Base-by-base conservation (phyloP, 2,797 vertebrate species). In the Thunnus albacares region DNA sequence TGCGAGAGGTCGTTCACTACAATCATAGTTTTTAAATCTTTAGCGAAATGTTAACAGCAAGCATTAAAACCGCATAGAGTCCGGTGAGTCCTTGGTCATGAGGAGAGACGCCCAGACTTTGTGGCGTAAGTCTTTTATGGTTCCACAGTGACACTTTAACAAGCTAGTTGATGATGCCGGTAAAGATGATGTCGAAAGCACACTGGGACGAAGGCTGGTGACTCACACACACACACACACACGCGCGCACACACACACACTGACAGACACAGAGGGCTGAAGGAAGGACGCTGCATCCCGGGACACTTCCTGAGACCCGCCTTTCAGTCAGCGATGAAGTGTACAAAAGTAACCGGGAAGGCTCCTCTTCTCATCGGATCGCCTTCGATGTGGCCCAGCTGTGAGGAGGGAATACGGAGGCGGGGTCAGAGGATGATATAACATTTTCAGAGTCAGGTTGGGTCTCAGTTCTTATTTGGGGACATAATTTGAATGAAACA, bases 351-450 rank as follows among this genome's bases (percentile, higher is more conserved):
- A 26, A 99, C 98, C 0, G 98, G 98, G 80, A 99, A 99, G 3
- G 97, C 98, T 83, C 98, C 98, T 94, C 97, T 96, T 80, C 97
- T 97, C 83, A 95, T 92, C 2, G 97, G 97, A 9, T 99, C 98
- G 18, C 98, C 97, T 51, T 99, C 98, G n/a, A 99, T 97, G 92
- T 99, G 98, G 80, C 98, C 98, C 63, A 99, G 96, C 98, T 99
- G 95, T 38, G 84, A 60, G 52, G 83, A 24, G 35, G 57, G 47
- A 79, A 45, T 35, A 77, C 7, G 53, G 58, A 71, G 11, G 10
- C 0, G 3, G 51, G 5, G 22, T 86, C 30, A 84, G 38, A 61
- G 51, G 38, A 26, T 5, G 13, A 70, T 28, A 28, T 4, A 28
- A 24, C 24, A 24, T 24, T 24, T 24, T 24, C 24, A 24, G 24